Percentiles rank a stretch among this genome's conserved stretches.
These are phyloP conservation scores for Molothrus aeneus DNA, from an alignment of 2,797 vertebrate species.

Conservation along the genomic window DNA sequence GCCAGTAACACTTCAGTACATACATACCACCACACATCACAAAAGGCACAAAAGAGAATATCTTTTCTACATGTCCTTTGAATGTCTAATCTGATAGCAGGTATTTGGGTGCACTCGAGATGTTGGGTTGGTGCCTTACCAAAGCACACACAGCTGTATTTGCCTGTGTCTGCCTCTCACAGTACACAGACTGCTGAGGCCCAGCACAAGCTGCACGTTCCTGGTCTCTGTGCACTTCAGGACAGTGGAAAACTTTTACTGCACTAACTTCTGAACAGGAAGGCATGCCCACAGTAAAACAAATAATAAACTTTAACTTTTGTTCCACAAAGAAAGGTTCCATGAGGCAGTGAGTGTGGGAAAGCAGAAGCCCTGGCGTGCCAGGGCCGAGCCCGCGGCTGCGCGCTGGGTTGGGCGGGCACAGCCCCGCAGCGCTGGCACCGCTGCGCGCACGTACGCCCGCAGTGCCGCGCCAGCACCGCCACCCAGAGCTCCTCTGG, in stretches of 20 bases:
- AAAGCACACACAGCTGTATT: neutral
- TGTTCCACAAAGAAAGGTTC: neutral
- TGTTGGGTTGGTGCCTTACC: neutral
- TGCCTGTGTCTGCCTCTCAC: neutral
- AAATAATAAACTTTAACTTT: neutral
- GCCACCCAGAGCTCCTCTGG: neutral
- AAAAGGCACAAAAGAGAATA: neutral
- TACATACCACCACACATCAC: neutral
- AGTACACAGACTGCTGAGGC: fast-evolving
- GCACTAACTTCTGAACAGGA: neutral
- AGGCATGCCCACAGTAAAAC: neutral
- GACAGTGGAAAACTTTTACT: neutral
- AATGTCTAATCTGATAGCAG: neutral
- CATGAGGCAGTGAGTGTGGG: neutral
- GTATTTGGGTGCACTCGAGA: neutral
- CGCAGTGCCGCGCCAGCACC: neutral
- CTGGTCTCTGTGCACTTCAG: neutral
- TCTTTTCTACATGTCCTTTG: neutral
- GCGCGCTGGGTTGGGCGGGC: neutral
- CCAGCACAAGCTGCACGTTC: neutral
- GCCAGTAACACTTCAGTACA: fast-evolving
- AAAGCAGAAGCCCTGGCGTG: neutral
- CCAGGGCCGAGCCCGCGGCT: neutral
- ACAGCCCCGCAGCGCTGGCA: neutral
- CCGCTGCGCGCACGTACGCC: neutral